Base-by-base conservation (phyloP, 2,888 invertebrate genomes). In the Galerucella nymphaeae region DNA sequence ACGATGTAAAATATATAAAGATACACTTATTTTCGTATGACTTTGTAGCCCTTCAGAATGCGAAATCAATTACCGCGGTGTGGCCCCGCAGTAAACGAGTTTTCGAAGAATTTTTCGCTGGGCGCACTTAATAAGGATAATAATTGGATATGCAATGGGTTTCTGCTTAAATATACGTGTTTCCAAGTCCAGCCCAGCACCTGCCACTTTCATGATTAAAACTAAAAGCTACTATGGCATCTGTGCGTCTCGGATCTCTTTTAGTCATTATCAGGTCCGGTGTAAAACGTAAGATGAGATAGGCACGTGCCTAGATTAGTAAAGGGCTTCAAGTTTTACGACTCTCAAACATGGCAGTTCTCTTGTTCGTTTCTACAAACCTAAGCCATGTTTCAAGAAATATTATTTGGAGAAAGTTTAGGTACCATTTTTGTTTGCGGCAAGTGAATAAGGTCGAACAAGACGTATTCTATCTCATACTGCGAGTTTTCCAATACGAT, bases 81-180 rank as follows among this genome's bases (percentile, higher is more conserved):
- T 67, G 73, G 66, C 64, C 68, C 70, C 67, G n/a, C 23, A 53
- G 53, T 64, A 67, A 74, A 74, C 74, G 66, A 66, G 74, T 74
- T 74, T 72, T 65, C 58, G 62, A 74, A 72, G 74, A 74, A 74
- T 74, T 74, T 74, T 72, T 68, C 64, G 76, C 63, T 66, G 74
- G 70, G 69, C 72, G 65, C 71, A 74, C 69, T 76, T 74, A 76
- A 76, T 76, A 76, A 74, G 68, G 68, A 74, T 72, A 66, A 73
- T 71, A 70, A 74, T 69, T 69, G 74, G 69, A 76, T 72, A 73
- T 75, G 75, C 75, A 68, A 76, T 74, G 66, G 68, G 61, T 70
- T 59, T 70, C 70, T 66, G 70, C 57, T 73, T 72, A 68, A 72
- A 72, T 71, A 71, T 71, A 71, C 66, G 71, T 71, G 71, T 71